Base-by-base conservation (phyloP, 2,888 invertebrate species). In the Sericinus montela region DNA sequence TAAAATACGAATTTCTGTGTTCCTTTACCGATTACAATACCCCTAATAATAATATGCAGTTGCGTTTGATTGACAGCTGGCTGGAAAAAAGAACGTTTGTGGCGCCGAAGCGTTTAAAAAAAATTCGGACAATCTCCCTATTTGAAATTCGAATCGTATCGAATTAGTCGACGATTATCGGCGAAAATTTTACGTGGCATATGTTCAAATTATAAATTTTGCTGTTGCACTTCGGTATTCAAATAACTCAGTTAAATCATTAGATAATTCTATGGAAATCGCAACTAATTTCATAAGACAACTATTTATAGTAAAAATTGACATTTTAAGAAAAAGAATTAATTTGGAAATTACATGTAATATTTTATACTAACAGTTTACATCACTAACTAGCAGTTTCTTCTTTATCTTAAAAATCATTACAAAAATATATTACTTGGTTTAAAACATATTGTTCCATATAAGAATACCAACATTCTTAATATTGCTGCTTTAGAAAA, bases 121-220 rank as follows among this genome's bases (percentile, higher is more conserved):
- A 69, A 75, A 69, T 63, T 66, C 63, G 62, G 64, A 65, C 65
- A 51, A 55, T 42, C 38, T 32, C 25, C 30, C 59, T 58, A 65
- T 67, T 72, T 58, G 46, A 62, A 62, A 63, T 49, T 45, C 45
- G 49, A 36, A 49, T 78, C 70, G 79, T 67, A 76, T 76, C 79
- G 76, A 87, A 87, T 87, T 86, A 85, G 81, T 63, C 64, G 67
- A 54, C 75, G 78, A 86, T 87, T 86, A 87, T 82, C 76, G 78
- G 73, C 67, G 73, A 80, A 80, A 38, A 76, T 77, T 78, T 75
- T 63, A 67, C 72, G 85, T 82, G 82, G 83, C 85, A 83, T 85
- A 86, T 86, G 85, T 80, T 83, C 64, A 60, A 65, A 49, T 39
- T 47, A 41, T 52, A 67, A 70, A 66, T 64, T 65, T 64, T 61